phyloP scores from a whole-genome alignment of 2,113 vertebrate species.

The Anoura caudifer region DNA sequence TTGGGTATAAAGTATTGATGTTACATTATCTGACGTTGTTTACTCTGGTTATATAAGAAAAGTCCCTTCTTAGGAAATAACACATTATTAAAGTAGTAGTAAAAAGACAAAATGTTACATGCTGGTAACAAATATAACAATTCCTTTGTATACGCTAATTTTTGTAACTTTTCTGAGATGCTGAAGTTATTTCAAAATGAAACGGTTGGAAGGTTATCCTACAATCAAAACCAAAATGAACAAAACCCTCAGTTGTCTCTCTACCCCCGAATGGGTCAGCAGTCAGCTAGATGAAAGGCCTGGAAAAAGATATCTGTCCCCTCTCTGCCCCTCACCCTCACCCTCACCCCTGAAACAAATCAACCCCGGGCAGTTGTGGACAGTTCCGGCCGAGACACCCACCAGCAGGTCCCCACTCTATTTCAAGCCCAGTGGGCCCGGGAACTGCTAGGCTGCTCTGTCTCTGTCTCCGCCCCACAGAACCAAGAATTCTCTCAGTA shows the following conservation, averaged over 20 bases:
- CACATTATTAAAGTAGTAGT: not conserved
- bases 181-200: constrained; percentile 8
- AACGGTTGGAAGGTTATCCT: not conserved
- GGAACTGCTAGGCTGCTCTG: not conserved
- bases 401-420: not conserved
- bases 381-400: not conserved
- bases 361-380: not conserved
- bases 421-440: not conserved
- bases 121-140: not conserved
- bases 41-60: not conserved
- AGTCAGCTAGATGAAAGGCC: not conserved
- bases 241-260: not conserved
- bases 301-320: too few relatives aligned
- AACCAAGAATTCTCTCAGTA: not conserved
- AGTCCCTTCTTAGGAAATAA: not conserved
- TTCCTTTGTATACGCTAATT: not conserved
- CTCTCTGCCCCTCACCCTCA: not conserved
- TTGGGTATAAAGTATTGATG: not conserved
- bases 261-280: not conserved
- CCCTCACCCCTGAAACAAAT: not conserved
- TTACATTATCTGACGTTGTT: not conserved
- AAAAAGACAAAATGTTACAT: not conserved
- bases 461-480: not conserved
- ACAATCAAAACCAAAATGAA: not conserved
- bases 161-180: not conserved